These are phyloP conservation scores for Sicus ferrugineus DNA, from an alignment of 2,888 invertebrate species.

Conservation along the genomic window DNA sequence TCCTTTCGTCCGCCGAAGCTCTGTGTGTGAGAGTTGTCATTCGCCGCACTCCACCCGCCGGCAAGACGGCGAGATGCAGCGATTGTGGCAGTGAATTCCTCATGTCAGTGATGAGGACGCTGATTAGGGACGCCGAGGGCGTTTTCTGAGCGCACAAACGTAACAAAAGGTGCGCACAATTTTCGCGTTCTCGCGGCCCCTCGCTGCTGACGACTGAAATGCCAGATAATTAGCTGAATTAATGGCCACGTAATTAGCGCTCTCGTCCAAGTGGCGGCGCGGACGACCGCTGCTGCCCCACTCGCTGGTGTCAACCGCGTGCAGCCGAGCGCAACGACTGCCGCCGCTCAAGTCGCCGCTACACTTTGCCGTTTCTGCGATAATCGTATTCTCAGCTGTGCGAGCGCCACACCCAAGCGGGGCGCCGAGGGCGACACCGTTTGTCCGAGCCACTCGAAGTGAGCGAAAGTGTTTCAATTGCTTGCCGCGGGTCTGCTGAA, in stretches of 20 bases:
- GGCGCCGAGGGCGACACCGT: no score
- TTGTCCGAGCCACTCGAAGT: not conserved
- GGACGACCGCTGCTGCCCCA: not conserved
- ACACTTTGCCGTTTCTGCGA: not conserved
- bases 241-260: constrained; percentile 50
- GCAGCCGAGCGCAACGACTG: not conserved
- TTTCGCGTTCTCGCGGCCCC: not conserved
- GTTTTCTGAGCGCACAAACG: no score
- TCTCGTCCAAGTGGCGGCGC: not conserved
- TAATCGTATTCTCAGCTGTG: no score
- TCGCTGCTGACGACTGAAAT: constrained; percentile 25
- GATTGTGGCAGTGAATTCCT: no score
- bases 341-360: not conserved
- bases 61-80: not conserved
- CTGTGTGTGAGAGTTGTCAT: not conserved
- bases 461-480: not conserved
- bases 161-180: not conserved
- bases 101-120: not conserved
- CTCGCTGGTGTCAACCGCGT: not conserved
- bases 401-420: not conserved
- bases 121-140: not conserved
- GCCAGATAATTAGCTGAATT: constrained; percentile 50
- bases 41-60: constrained; percentile 29
- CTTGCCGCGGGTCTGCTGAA: not conserved
- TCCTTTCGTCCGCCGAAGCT: constrained; percentile 24